Evolutionary conservation across 2,113 vertebrate species (phyloP).

Genomic region (Ranitomeya variabilis): DNA sequence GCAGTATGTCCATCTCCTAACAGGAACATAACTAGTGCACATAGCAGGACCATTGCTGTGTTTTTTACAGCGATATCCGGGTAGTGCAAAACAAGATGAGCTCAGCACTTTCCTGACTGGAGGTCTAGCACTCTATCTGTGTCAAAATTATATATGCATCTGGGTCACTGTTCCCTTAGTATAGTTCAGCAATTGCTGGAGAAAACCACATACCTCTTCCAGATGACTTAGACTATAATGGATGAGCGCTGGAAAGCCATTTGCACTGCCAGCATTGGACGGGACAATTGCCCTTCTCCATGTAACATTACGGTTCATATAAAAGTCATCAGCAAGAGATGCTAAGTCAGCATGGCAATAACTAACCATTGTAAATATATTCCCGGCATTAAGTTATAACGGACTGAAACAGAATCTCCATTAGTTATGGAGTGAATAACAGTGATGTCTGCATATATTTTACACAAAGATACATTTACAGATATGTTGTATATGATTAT

Average conservation of each 20-base stretch:
- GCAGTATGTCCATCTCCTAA: neutral
- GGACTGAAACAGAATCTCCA: neutral
- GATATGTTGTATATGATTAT: neutral
- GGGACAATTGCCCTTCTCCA: constrained; percentile 22
- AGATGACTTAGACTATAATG: constrained; percentile 29
- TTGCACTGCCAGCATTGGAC: constrained; percentile 15
- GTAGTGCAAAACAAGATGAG: constrained; percentile 7
- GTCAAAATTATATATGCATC: constrained; percentile 41
- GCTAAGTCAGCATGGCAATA: neutral
- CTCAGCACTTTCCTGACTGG: constrained; percentile 34
- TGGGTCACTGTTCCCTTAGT: constrained; percentile 33
- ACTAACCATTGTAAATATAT: neutral
- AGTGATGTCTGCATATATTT: neutral
- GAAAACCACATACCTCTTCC: constrained; percentile 30
- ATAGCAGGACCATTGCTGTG: neutral
- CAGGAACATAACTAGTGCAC: constrained; percentile 1
- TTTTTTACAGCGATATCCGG: constrained; percentile 26
- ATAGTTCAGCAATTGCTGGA: constrained; percentile 3
- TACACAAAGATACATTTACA: neutral
- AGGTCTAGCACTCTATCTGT: constrained; percentile 26
- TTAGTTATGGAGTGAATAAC: neutral
- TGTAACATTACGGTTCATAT: constrained; percentile 12
- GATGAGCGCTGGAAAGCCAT: constrained; percentile 11
- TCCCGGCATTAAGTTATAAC: neutral
- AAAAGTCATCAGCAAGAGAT: neutral